Evolutionary conservation across 2,888 invertebrate genomes (phyloP), one percentile per base, ranked within the genome.

Genomic region (Zelleria hepariella): DNA sequence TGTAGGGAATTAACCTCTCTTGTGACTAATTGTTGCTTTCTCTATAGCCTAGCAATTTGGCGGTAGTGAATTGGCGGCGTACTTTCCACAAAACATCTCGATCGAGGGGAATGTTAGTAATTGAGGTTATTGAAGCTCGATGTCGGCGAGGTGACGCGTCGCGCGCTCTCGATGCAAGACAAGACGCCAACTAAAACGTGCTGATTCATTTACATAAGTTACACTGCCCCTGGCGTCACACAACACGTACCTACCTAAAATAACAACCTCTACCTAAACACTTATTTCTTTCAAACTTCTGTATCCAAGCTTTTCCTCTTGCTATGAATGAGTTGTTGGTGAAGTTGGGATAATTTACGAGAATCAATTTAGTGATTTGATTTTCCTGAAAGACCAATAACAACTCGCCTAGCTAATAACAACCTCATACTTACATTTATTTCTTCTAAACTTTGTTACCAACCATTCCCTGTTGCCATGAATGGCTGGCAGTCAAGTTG

Each of bases 141-240:
- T 75, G 70, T 77, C 75, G 69, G 78, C 75, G 73, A 76, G 82
- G 80, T 86, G 87, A 86, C 88, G 87, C 87, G 88, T 88, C 80
- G 87, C 77, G 71, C 70, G 78, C 68, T 82, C 79, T 79, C 79
- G 74, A 79, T 81, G 32, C 77, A 75, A 73, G 73, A 79, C 77
- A 75, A 73, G 73, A 79, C 75, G 76, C 73, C 75, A 69, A 75
- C 73, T 74, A 69, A 85, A 87, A 86, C 84, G 81, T 87, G 88
- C 88, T 84, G 87, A 88, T 80, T 88, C 87, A 88, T 88, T 87
- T 82, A 75, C 84, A 85, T 85, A 82, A 73, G 75, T 77, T 74
- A 76, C 69, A 24, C 23, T 42, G 32, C 10, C 32, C 15, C 32
- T 10, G 32, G 32, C 32, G 32, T 42, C 32, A 42, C 32, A 42